These are phyloP conservation scores for Aphelinus certus DNA, from an alignment of 1,140 invertebrate species.

Conservation along the genomic window DNA sequence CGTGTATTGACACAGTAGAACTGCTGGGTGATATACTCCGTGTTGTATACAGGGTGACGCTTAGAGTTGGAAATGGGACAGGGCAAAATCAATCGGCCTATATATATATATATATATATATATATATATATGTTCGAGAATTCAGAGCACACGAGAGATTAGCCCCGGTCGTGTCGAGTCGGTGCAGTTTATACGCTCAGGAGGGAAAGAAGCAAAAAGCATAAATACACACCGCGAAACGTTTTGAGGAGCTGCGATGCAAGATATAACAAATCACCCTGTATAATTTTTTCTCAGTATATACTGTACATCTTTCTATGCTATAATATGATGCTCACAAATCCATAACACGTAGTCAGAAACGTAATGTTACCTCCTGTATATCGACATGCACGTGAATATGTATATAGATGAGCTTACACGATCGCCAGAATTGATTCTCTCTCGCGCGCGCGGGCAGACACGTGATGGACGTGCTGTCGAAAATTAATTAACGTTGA, in stretches of 20 bases:
- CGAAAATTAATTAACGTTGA: neutral
- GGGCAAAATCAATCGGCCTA: too few species aligned
- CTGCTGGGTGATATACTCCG: neutral
- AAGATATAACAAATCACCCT: constrained; percentile 15
- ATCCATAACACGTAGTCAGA: constrained; percentile 55
- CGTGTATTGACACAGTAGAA: constrained; percentile 25
- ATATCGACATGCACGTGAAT: constrained; percentile 23
- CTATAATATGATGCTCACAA: constrained; percentile 51
- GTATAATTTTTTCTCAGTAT: constrained; percentile 5
- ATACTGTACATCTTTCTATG: neutral
- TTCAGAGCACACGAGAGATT: too few species aligned
- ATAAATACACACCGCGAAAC: too few species aligned
- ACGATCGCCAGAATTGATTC: neutral
- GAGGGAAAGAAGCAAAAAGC: too few species aligned
- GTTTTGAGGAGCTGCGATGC: neutral
- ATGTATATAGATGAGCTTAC: neutral
- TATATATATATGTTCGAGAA: too few species aligned
- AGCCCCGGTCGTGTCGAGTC: too few species aligned
- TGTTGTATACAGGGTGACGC: constrained; percentile 22
- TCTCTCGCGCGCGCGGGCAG: too few species aligned
- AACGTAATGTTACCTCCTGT: constrained; percentile 4
- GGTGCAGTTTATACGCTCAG: too few species aligned
- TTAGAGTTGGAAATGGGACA: neutral
- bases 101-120: too few species aligned
- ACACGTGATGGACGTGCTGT: too few species aligned